Percentiles rank a stretch among this genome's conserved stretches.
Conservation (phyloP, 2,888 invertebrate species). For the Ernsta delagoae region DNA sequence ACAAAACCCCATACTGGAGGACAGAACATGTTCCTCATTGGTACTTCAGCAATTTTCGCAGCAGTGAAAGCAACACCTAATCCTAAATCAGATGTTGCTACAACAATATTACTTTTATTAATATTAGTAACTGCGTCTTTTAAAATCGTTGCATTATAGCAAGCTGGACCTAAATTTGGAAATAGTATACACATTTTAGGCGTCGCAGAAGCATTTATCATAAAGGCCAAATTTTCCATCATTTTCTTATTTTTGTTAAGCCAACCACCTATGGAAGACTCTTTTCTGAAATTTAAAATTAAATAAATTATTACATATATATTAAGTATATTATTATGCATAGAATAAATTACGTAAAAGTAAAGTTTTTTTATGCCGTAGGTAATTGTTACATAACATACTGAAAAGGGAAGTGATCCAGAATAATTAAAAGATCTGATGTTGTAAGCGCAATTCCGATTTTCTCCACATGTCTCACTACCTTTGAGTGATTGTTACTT, state of each 20-base stretch:
- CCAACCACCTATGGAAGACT: constrained; percentile 66
- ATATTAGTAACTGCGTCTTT: constrained; percentile 65
- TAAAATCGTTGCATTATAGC: constrained; percentile 84
- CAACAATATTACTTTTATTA: constrained; percentile 79
- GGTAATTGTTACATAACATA: constrained; percentile 45
- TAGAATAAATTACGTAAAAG: too few relatives aligned
- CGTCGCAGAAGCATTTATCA: constrained; percentile 78
- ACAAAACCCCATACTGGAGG: constrained; percentile 88
- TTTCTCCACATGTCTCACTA: constrained; percentile 68
- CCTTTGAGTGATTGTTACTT: constrained; percentile 57
- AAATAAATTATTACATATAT: too few relatives aligned
- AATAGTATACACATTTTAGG: constrained; percentile 78
- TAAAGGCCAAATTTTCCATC: constrained; percentile 72
- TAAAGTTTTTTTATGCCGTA: too few relatives aligned
- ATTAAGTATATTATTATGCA: too few relatives aligned
- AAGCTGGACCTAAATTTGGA: constrained; percentile 82
- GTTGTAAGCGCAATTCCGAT: constrained; percentile 74
- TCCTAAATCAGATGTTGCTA: constrained; percentile 84
- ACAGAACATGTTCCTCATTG: constrained; percentile 78
- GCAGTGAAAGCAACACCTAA: constrained; percentile 68
- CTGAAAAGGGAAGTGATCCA: constrained; percentile 75
- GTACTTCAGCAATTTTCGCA: constrained; percentile 74
- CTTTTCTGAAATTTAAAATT: constrained; percentile 1
- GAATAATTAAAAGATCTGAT: constrained; percentile 80
- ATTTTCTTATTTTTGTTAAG: constrained; percentile 58